A percentile compares a stretch with the other conserved stretches of the same genome.
Evolutionary conservation across 2,797 vertebrate genomes (phyloP).

Genomic region (Corythornis leucogaster): DNA sequence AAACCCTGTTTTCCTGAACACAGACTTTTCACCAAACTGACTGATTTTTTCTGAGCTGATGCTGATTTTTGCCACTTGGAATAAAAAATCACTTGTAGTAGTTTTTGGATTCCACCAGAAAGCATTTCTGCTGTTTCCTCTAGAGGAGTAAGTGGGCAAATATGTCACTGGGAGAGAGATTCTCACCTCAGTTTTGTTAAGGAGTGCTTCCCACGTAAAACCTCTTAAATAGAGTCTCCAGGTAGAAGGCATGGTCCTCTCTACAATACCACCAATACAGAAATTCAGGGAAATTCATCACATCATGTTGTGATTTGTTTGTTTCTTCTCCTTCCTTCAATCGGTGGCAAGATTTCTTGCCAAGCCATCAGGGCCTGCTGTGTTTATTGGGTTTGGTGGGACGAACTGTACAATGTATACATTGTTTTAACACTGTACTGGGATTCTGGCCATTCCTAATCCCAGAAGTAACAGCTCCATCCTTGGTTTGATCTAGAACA

Average conservation of each 20-base stretch:
- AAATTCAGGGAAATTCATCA: not conserved
- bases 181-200: not conserved
- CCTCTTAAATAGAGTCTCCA: not conserved
- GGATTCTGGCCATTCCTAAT: not conserved
- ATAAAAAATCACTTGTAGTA: not conserved
- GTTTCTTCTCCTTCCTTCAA: not conserved
- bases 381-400: not conserved
- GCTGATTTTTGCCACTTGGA: not conserved
- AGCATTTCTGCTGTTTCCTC: not conserved
- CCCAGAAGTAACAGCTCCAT: not conserved
- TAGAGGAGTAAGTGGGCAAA: not conserved
- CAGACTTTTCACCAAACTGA: not conserved
- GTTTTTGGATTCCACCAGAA: not conserved
- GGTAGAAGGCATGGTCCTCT: not conserved
- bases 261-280: not conserved
- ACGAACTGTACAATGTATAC: not conserved
- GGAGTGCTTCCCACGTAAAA: not conserved
- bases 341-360: not conserved
- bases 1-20: not conserved
- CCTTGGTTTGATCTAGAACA: fast-evolving
- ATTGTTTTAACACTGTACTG: not conserved
- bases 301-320: not conserved
- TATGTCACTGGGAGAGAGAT: not conserved
- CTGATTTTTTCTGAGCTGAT: not conserved
- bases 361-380: not conserved